Evolutionary conservation across 2,113 vertebrate species (phyloP), one percentile per base, ranked within the genome.

Genomic region (Clinocottus analis): DNA sequence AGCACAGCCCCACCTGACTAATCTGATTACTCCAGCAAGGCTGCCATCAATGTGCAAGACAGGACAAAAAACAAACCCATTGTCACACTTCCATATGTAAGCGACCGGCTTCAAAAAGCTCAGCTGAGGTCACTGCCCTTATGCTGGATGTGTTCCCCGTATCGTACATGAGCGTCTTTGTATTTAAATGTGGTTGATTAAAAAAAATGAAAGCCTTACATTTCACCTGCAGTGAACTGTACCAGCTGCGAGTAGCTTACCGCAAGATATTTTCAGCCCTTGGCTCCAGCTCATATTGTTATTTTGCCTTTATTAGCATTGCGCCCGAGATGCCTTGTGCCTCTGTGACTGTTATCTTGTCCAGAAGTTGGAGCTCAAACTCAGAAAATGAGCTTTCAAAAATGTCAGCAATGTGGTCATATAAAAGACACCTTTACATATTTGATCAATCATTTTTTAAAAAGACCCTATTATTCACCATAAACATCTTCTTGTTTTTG

Each of bases 21-120:
- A 95, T 94, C 94, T 93, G 91, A 94, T 95, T 94, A 94, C 87
- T 81, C 80, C 80, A 89, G 85, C 80, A 72, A 88, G 88, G 82
- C 85, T 75, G 66, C 84, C 59, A 85, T 83, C 77, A 67, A 69
- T 91, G 85, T 72, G 66, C 56, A 80, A 84, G 83, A 62, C 76
- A 87, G 77, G 60, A 79, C 41, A 71, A 66, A 79, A 63, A 80
- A 84, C 47, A 77, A 72, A 66, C 41, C 6, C 67, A 66, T 63
- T 25, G 7, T 75, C 29, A 71, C 72, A 67, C 72, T 75, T 68
- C 7, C n/a, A 45, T 19, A 72, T 61, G 58, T 2, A 65, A 21
- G 14, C 21, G 29, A 61, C 7, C 17, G 19, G 59, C 17, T 56
- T 60, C 11, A 35, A 23, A 16, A 55, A 5, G 7, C 35, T 60